Evolutionary conservation across 1,140 invertebrate species (phyloP), one percentile per base, ranked within the genome.

Genomic region (Hyphantria cunea): DNA sequence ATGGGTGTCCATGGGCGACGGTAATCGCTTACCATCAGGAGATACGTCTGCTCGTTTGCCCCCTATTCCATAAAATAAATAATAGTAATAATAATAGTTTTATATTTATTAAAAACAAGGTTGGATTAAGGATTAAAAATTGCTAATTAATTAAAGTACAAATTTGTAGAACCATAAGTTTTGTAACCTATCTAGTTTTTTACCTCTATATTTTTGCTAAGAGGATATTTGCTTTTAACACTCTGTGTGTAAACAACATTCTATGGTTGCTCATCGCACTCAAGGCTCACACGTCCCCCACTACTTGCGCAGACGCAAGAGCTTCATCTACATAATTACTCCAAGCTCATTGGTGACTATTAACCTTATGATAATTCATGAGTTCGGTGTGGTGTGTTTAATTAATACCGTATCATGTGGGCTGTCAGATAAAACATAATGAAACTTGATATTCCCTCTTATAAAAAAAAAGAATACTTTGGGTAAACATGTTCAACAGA

Each of bases 271-370:
- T 64, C 44, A 66, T 41, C 52, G 66, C 63, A 60, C 52, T 47
- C 64, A 58, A 48, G n/a, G 52, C 34, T 13, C 31, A 47, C n/a
- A 9, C 33, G 31, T 50, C 67, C 72, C 66, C 74, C 47, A 72
- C 65, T 52, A 49, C 75, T 74, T 73, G 67, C 68, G 73, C 70
- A 70, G 79, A 76, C 76, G 68, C 67, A 12, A 74, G 70, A 73
- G 71, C 70, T 79, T 81, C 80, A 86, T 89, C 83, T 89, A 84
- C 84, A 89, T 89, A 87, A 89, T 86, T 82, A 87, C 79, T 84
- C 78, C 68, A 76, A 79, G 83, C 83, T 80, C 83, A 87, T 86
- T 86, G 84, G 82, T 81, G 82, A 85, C 84, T 86, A 82, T 89
- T 89, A 86, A 85, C 80, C 82, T 87, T 78, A 78, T 80, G 75